These are phyloP conservation scores for Cromileptes altivelis DNA, from an alignment of 2,113 vertebrate genomes.

Conservation along the genomic window DNA sequence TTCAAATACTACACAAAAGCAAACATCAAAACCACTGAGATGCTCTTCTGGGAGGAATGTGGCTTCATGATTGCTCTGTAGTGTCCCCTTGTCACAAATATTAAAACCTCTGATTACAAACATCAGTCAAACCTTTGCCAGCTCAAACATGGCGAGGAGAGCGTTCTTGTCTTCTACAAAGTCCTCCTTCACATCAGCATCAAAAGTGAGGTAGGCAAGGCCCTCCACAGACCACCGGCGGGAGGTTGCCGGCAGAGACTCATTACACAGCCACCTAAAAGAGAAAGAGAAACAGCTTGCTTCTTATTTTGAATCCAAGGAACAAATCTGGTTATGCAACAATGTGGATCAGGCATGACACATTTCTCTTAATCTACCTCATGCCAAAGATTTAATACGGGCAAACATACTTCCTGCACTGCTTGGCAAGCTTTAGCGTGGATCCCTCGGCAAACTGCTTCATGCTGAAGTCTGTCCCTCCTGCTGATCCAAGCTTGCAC, in stretches of 20 bases:
- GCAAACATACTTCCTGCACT: slow-evolving; percentile 94
- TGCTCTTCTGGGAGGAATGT: neutral
- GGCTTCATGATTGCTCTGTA: neutral
- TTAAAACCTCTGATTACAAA: neutral
- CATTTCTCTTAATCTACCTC: slow-evolving; percentile 5
- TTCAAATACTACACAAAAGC: neutral
- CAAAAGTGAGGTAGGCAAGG: slow-evolving; percentile 97
- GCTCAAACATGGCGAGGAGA: slow-evolving; percentile 92
- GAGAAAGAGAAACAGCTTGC: slow-evolving; percentile 15
- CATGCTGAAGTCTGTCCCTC: slow-evolving; percentile 99
- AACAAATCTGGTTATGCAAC: slow-evolving; percentile 7
- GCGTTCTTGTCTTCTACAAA: slow-evolving; percentile 92
- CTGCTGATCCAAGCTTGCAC: slow-evolving; percentile 96
- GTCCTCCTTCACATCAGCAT: slow-evolving; percentile 97
- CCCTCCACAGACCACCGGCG: slow-evolving; percentile 97
- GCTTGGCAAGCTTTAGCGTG: slow-evolving; percentile 95
- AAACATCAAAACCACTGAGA: neutral
- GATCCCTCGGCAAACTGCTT: slow-evolving; percentile 99
- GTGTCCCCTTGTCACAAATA: neutral
- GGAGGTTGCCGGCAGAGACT: slow-evolving; percentile 86
- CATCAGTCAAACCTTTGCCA: slow-evolving; percentile 88
- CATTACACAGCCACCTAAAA: slow-evolving; percentile 95
- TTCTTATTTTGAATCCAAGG: slow-evolving; percentile 12
- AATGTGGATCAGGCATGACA: neutral
- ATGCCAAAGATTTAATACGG: neutral